These are phyloP conservation scores for Aptenodytes patagonicus DNA, from an alignment of 2,113 vertebrate species.

Conservation along the genomic window DNA sequence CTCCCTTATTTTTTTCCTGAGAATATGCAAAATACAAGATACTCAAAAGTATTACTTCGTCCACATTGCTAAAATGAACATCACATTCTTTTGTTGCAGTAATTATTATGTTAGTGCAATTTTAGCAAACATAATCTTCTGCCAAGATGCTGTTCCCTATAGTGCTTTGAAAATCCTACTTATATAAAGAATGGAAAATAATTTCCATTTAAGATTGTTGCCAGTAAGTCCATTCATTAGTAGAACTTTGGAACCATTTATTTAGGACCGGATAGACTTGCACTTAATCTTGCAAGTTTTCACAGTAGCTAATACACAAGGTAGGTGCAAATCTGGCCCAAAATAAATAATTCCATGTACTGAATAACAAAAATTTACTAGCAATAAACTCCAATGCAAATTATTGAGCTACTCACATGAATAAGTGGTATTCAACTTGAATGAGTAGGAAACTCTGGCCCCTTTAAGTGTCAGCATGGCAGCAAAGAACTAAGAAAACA, in stretches of 20 bases:
- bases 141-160: background rate
- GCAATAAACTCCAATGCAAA: background rate
- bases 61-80: background rate
- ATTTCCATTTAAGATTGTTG: background rate
- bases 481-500: background rate
- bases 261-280: background rate
- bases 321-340: background rate
- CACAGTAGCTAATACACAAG: background rate
- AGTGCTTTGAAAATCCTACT: background rate
- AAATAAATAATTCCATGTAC: background rate
- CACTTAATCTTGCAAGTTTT: background rate
- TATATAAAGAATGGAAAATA: background rate
- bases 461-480: background rate
- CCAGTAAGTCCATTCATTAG: background rate
- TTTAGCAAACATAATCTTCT: background rate
- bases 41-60: background rate
- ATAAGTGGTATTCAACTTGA: background rate
- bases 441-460: background rate
- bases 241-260: background rate
- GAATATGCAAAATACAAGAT: background rate
- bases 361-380: background rate
- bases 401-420: background rate
- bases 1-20: background rate
- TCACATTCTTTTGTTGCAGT: background rate
- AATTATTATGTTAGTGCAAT: background rate